Percentiles rank a stretch among this genome's conserved stretches.
Evolutionary conservation across 2,797 vertebrate species (phyloP).

Genomic region (Dendrocincla fuliginosa): DNA sequence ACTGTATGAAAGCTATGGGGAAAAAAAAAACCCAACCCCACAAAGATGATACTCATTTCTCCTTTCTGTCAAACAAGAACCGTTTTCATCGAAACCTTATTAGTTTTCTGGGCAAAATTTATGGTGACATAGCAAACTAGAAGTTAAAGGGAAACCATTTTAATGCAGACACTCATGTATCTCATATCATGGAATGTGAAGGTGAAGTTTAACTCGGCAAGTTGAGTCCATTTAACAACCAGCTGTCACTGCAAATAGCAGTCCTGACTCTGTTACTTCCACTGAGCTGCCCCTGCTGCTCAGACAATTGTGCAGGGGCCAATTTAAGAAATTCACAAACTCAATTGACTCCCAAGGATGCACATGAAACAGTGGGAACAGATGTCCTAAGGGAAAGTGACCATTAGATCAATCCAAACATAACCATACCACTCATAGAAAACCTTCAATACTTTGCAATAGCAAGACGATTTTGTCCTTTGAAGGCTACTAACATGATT

Average conservation of each 20-base stretch:
- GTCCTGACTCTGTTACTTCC: neutral
- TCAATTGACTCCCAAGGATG: neutral
- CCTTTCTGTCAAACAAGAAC: neutral
- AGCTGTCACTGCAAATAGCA: neutral
- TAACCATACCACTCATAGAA: neutral
- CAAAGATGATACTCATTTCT: neutral
- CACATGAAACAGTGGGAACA: neutral
- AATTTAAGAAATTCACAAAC: neutral
- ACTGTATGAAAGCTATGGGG: neutral
- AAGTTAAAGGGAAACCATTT: neutral
- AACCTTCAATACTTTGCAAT: neutral
- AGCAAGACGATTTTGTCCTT: neutral
- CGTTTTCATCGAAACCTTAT: neutral
- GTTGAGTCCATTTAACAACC: neutral
- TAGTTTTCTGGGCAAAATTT: neutral
- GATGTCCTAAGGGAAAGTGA: neutral
- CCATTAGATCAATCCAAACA: neutral
- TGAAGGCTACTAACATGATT: neutral
- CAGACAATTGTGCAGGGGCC: neutral
- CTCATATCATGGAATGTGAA: neutral
- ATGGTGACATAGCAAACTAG: neutral
- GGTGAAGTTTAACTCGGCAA: neutral
- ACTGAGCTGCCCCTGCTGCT: neutral
- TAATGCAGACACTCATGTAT: neutral
- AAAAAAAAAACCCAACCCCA: neutral